Base-by-base conservation (phyloP, 2,797 vertebrate species). In the Hirundo rustica region DNA sequence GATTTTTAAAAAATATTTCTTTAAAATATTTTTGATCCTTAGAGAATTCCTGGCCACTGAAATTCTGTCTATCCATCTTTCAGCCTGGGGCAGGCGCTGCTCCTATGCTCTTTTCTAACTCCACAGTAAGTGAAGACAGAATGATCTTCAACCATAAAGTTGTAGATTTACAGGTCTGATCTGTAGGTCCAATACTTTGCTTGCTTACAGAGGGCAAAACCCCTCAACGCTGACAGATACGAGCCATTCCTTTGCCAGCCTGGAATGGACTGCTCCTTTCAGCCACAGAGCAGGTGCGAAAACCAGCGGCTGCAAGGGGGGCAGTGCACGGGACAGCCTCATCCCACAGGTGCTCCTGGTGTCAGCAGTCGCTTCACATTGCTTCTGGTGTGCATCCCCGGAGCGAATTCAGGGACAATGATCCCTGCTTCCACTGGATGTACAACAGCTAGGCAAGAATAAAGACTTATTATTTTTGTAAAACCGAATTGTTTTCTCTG, bases 301-400 rank as follows among this genome's bases (percentile, higher is more conserved):
- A 67, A 55, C 14, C 2, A 55, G 60, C 32, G 36, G 19, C 16
- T 36, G 21, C 32, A 58, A 40, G 72, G 14, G 4, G 6, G 3
- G 5, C 0, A 2, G 55, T 0, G 0, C 2, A 16, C 23, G 10
- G 36, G 16, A 32, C 47, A 51, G 1, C 26, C 10, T 34, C 34
- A 72, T 38, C 32, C 50, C 38, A 34, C 1, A 2, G 2, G 9
- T 4, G 17, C 4, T 51, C 36, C n/a, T 44, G 12, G 5, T 50
- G 32, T 29, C 5, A 5, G 48, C 11, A 40, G 50, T 20, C 60
- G 11, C 44, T 32, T 38, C 22, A 2, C 0, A 0, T 8, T 27
- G 16, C 16, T 47, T 27, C 57, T 55, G 40, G 32, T 3, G 5
- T 5, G 23, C 1, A 5, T 25, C 12, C 34, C 44, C 45, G 20